Evolutionary conservation across 2,888 invertebrate genomes (phyloP), one percentile per base, ranked within the genome.

Genomic region (Folsomia candida): DNA sequence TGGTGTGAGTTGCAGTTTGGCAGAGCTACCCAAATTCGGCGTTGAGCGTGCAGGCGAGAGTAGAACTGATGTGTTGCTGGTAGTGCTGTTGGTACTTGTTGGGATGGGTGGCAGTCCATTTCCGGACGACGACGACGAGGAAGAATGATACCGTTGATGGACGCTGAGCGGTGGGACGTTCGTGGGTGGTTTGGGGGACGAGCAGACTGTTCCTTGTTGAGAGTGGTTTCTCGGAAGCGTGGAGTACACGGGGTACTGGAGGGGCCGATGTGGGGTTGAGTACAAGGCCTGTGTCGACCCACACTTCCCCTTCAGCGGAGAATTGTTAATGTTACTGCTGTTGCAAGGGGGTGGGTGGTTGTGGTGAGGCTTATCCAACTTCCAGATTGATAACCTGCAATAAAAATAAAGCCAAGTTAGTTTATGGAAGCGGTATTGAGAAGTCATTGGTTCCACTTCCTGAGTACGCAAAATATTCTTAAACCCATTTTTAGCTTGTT

Each of bases 1-100:
- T 18, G 51, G 65, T 24, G 22, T 25, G 20, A 24, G 22, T 24
- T 64, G 63, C 9, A 47, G 26, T 20, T 37, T 47, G 37, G 29
- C 37, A 47, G 71, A 25, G 62, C 71, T 72, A 29, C 74, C 74
- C 71, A 85, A 81, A 80, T 85, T 85, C 67, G 85, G 85, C 63
- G 84, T 84, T 64, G 85, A 85, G 68, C 84, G 82, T 71, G 85
- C 84, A 69, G 85, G 72, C 20, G 76, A 77, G 51, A 75, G 29
- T 22, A 70, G 69, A 51, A n/a, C n/a, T n/a, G n/a, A 75, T 54
- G 24, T 69, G 69, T 57, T 73, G 74, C 54, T 74, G 73, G 51
- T 66, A 68, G 27, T 61, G 26, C 37, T 68, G 60, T 20, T 59
- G 68, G 20, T 51, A 28, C 64, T 67, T 14, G 69, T 37, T 59